phyloP scores from a whole-genome alignment of 2,797 vertebrate genomes.

The Kryptolebias ocellatus region DNA sequence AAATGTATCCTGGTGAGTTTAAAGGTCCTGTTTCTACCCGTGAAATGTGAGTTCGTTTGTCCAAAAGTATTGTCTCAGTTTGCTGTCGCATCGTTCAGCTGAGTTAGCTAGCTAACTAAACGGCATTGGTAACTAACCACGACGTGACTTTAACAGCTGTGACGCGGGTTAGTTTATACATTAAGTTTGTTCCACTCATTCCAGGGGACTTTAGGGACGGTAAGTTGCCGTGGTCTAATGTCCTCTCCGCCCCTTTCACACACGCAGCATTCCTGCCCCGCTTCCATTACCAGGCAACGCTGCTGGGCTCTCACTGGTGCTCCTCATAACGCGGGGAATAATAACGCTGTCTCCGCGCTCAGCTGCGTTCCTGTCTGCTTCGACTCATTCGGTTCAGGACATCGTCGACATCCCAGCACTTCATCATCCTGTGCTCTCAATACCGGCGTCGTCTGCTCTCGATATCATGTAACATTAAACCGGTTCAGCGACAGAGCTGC shows the following conservation, averaged over 20 bases:
- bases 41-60: conserved; percentile 6
- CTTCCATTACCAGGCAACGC: conserved; percentile 21
- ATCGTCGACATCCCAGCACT: conserved; percentile 20
- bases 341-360: background rate
- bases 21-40: background rate
- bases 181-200: conserved; percentile 9
- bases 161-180: background rate
- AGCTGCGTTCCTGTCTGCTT: background rate
- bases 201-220: background rate
- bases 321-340: background rate
- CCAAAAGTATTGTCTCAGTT: background rate
- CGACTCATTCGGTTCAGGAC: background rate
- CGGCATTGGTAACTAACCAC: no score
- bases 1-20: background rate
- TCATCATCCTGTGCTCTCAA: conserved; percentile 2
- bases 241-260: conserved; percentile 35
- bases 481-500: conserved; percentile 27
- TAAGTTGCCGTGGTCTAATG: conserved; percentile 15
- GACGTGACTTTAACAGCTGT: background rate
- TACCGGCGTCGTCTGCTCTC: conserved; percentile 34
- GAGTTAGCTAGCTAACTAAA: conserved; percentile 13
- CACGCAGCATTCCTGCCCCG: conserved; percentile 12
- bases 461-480: conserved; percentile 61
- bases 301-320: background rate
- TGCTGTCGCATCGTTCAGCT: background rate